Conservation (phyloP, 2,113 vertebrate species). For the Heptranchias perlo region DNA sequence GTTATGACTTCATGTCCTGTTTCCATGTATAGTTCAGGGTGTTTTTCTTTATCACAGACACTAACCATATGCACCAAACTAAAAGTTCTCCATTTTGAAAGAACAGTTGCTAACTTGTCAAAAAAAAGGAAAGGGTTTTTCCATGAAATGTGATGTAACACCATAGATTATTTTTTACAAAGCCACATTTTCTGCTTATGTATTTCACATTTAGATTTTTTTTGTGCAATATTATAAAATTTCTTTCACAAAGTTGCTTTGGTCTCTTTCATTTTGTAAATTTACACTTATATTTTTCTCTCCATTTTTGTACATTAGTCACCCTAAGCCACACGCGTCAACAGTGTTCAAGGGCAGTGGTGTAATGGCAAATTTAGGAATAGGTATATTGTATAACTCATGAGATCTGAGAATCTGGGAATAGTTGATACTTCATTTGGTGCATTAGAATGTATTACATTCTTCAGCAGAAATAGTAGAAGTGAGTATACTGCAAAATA, state of each 20-base stretch:
- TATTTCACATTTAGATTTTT: neutral
- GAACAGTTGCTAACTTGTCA: neutral
- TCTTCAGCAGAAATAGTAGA: neutral
- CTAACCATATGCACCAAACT: neutral
- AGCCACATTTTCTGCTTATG: neutral
- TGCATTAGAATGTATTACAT: neutral
- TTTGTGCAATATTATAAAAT: neutral
- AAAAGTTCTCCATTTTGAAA: constrained; percentile 23
- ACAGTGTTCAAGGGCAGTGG: neutral
- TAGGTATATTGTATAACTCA: neutral
- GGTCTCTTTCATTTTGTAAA: neutral
- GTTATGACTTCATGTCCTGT: neutral
- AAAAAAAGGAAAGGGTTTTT: constrained; percentile 20
- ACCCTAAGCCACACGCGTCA: neutral
- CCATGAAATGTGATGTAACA: neutral
- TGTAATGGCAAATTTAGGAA: neutral
- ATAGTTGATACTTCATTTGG: neutral
- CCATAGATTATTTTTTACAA: neutral
- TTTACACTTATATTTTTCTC: neutral
- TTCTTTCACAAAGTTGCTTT: neutral
- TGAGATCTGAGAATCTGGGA: neutral
- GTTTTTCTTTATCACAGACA: neutral
- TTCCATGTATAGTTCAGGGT: neutral
- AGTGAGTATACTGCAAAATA: neutral
- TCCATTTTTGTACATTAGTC: neutral